Evolutionary conservation across 1,140 invertebrate species (phyloP), one percentile per base, ranked within the genome.

Genomic region (Dendroctonus valens): DNA sequence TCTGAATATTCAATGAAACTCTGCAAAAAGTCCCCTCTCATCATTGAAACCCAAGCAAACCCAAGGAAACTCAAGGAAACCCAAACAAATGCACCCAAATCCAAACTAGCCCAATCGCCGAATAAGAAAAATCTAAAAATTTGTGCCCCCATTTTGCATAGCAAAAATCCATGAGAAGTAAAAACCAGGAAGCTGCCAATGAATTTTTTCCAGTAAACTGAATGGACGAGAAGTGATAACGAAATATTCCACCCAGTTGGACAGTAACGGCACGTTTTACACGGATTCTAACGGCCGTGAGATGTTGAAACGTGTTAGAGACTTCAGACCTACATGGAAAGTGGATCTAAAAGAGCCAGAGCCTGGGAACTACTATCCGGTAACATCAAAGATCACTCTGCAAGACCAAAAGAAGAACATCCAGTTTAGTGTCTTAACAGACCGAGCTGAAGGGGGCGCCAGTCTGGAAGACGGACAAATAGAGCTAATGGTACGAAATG

Each of bases 271-370:
- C 0, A 79, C 82, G 2, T 98, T 98, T 77, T 96, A 90, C 74
- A 99, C 96, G 0, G 96, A 99, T 78, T 89, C 93, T 0, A 98
- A 98, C 80, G 96, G 95, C 0, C 81, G 96, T 44, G 92, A 98
- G 79, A 87, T 94, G 77, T 73, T 98, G 14, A 84, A 88, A 71
- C 81, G 96, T 54, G 79, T 81, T 65, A 77, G 86, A 50, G 84
- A 97, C 75, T 84, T 84, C 58, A 78, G 94, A 26, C 86, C 89
- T 7, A 89, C 90, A 5, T 98, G 87, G 87, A 81, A 82, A 39
- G 9, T 88, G 0, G 76, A 81, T 0, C 55, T 94, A 15, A 77
- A 83, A 0, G 89, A 97, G 61, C 80, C 85, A 11, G 79, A 92
- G 0, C 80, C 92, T 49, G 90, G 88, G 0, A 98, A 98, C 79